phyloP scores from a whole-genome alignment of 2,113 vertebrate species.

The Microtus oregoni region DNA sequence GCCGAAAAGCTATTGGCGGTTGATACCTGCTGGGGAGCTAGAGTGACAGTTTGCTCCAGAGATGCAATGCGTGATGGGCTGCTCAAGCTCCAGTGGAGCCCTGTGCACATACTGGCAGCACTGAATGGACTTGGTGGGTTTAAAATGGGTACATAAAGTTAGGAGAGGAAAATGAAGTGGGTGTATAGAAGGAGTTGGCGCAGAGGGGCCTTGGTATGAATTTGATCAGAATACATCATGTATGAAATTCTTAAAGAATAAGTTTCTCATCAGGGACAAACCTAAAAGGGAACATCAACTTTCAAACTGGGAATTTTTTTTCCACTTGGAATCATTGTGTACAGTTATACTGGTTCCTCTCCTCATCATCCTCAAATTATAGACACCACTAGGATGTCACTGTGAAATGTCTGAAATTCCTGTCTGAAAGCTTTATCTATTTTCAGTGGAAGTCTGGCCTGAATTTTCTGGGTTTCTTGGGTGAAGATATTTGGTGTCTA shows the following conservation, averaged over 20 bases:
- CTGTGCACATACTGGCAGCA: background rate
- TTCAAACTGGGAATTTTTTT: background rate
- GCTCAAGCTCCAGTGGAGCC: background rate
- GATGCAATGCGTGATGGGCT: background rate
- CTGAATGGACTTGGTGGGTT: background rate
- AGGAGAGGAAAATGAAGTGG: background rate
- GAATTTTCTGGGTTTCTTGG: slow-evolving; percentile 8
- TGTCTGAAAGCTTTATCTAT: background rate
- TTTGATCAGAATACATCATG: background rate
- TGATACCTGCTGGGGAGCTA: background rate
- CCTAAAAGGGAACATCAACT: background rate
- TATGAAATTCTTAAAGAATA: background rate
- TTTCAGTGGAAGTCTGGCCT: background rate
- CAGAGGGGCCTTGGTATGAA: background rate
- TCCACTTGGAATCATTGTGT: background rate
- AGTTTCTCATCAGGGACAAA: background rate
- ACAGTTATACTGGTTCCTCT: background rate
- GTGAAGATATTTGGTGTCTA: slow-evolving; percentile 17
- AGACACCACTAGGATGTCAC: background rate
- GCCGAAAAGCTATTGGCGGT: background rate
- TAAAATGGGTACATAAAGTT: background rate
- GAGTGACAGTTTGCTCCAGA: background rate
- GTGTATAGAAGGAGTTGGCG: too few relatives aligned
- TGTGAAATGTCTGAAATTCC: background rate
- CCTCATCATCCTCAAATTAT: background rate